phyloP scores from a whole-genome alignment of 2,113 vertebrate species.

The Labeo catla region DNA sequence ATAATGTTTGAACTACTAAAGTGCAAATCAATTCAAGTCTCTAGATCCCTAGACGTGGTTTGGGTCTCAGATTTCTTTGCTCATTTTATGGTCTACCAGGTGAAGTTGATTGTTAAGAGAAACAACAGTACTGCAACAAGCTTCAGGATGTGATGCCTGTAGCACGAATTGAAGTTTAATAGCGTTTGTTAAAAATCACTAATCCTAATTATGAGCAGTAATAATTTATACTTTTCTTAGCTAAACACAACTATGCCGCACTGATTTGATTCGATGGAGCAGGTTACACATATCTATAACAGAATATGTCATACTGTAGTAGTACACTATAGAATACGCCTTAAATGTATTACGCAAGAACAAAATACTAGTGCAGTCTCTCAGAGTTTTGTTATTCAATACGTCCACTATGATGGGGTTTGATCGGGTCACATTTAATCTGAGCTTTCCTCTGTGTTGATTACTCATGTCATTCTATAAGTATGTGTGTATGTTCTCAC shows the following conservation, averaged over 20 bases:
- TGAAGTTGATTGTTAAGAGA: not conserved
- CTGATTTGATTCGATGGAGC: not conserved
- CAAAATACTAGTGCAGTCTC: not conserved
- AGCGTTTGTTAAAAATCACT: not conserved
- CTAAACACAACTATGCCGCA: not conserved
- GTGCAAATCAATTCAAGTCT: not conserved
- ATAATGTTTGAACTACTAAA: not conserved
- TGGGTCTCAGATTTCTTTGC: not conserved
- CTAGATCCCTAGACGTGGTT: not conserved
- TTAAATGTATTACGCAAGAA: not conserved
- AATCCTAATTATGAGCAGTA: not conserved
- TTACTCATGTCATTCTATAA: slow-evolving; percentile 42
- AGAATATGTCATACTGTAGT: not conserved
- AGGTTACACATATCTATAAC: not conserved
- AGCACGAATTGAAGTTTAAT: not conserved
- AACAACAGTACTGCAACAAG: not conserved
- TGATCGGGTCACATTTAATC: slow-evolving; percentile 37
- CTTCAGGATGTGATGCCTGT: not conserved
- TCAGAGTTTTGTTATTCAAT: not conserved
- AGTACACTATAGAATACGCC: not conserved
- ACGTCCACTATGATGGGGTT: not conserved
- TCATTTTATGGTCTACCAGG: not conserved
- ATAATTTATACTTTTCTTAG: not conserved
- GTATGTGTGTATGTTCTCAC: slow-evolving; percentile 33
- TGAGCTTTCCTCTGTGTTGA: slow-evolving; percentile 18